These are phyloP conservation scores for Drosophila albomicans DNA, from an alignment of 1,140 invertebrate genomes.

Conservation along the genomic window DNA sequence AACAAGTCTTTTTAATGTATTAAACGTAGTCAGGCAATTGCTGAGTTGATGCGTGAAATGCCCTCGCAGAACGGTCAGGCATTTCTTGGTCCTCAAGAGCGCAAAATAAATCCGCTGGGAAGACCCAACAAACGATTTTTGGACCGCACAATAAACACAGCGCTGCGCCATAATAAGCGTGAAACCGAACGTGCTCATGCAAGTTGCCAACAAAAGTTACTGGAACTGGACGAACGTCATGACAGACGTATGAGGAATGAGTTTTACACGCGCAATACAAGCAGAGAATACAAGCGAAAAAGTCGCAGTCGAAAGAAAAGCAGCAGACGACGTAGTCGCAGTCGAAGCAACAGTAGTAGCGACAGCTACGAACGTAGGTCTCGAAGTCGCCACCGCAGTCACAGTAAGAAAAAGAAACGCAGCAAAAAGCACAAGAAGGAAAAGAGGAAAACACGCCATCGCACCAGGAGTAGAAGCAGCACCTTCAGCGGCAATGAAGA, in stretches of 20 bases:
- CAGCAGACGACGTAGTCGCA: conserved; percentile 8
- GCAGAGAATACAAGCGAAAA: background rate
- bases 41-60: conserved; percentile 59
- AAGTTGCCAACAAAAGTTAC: conserved; percentile 47
- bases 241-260: conserved; percentile 38
- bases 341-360: background rate
- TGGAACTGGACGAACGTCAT: conserved; percentile 54
- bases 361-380: conserved; percentile 17
- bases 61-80: conserved; percentile 3
- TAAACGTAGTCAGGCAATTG: conserved; percentile 53
- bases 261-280: conserved; percentile 34
- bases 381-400: conserved; percentile 12
- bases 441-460: conserved; percentile 22
- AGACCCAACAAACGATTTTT: conserved; percentile 73
- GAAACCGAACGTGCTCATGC: conserved; percentile 38
- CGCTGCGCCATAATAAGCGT: conserved; percentile 57
- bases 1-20: background rate
- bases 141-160: conserved; percentile 60
- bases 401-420: conserved; percentile 22
- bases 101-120: conserved; percentile 77
- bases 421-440: conserved; percentile 44
- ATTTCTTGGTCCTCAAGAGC: conserved; percentile 40
- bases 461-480: conserved; percentile 1
- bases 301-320: conserved; percentile 37
- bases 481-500: conserved; percentile 1